phyloP scores from a whole-genome alignment of 1,140 invertebrate genomes.

The Planococcus citri region DNA sequence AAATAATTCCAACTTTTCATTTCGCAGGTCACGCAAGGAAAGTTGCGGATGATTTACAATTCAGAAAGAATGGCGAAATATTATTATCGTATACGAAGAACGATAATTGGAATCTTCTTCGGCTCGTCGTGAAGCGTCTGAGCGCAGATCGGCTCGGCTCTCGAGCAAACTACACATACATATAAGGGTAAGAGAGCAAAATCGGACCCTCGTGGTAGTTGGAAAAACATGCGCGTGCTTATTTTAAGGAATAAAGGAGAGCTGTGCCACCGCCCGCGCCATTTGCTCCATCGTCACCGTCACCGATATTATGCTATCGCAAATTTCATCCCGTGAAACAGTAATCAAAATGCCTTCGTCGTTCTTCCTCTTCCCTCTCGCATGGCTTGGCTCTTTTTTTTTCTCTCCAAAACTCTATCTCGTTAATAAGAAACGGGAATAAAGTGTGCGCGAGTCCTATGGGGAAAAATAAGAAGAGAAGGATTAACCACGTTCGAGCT shows the following conservation, averaged over 20 bases:
- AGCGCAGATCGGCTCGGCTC: too few species aligned
- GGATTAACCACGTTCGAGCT: slow-evolving; percentile 3
- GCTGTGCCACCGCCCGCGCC: not conserved
- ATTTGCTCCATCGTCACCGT: not conserved
- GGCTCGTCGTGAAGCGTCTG: too few species aligned
- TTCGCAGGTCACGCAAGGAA: not conserved
- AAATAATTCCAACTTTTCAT: too few species aligned
- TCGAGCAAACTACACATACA: too few species aligned
- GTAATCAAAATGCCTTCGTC: slow-evolving; percentile 6
- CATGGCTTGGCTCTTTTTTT: not conserved
- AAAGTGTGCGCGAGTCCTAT: not conserved
- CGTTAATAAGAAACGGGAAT: slow-evolving; percentile 6
- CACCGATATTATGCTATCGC: not conserved
- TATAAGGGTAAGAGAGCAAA: not conserved
- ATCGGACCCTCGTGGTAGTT: slow-evolving; percentile 5
- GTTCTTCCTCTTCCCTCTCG: not conserved
- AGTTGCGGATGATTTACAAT: not conserved
- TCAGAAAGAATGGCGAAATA: not conserved
- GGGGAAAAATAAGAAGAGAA: slow-evolving; percentile 3
- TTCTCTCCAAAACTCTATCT: slow-evolving; percentile 7
- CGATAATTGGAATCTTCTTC: slow-evolving; percentile 4
- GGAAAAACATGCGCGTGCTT: not conserved
- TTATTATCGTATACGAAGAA: not conserved
- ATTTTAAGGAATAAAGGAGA: not conserved
- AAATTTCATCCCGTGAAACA: not conserved